Base-by-base conservation (phyloP, 2,888 invertebrate species). In the Camponotus fellah region DNA sequence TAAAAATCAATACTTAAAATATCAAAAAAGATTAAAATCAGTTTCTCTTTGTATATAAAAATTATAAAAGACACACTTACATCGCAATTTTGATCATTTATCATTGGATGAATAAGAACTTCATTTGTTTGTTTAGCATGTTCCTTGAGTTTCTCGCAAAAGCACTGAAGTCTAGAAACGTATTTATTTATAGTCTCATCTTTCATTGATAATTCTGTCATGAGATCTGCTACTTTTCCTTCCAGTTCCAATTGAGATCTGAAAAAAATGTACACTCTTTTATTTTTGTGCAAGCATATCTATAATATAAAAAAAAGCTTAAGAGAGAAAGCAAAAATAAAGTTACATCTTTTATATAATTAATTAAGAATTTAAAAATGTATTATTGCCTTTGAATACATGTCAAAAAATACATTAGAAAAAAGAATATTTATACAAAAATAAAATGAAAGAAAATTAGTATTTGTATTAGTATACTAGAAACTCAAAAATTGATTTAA, bases 171-270 rank as follows among this genome's bases (percentile, higher is more conserved):
- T 89, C 91, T 91, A 60, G 86, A 88, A 64, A 86, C 87, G 60
- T 87, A 91, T 77, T 87, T 89, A 32, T 91, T 88, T 80, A 92
- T 87, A 34, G 89, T 90, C 64, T 92, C 90, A 72, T 94, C 93
- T 82, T 92, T 93, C 17, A 79, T 21, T 58, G 79, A 53, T 72
- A 93, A 84, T 84, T 93, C 88, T 74, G 88, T 89, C 40, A 89
- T 91, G 49, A 93, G 87, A 79, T 91, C 86, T 14, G 77, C 80
- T 64, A 93, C 49, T 87, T 91, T 91, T 71, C 92, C 83, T 72
- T 93, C 90, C 46, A 93, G 83, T 56, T 92, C 87, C 21, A 79
- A 79, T 79, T 91, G 90, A 74, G 90, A 87, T 85, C 94, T 94
- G 74, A 17, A 83, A 83, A 83, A 43, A 76, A 75, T 8, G 26